phyloP scores from a whole-genome alignment of 2,797 vertebrate species.

The Euphonia xanthogaster region DNA sequence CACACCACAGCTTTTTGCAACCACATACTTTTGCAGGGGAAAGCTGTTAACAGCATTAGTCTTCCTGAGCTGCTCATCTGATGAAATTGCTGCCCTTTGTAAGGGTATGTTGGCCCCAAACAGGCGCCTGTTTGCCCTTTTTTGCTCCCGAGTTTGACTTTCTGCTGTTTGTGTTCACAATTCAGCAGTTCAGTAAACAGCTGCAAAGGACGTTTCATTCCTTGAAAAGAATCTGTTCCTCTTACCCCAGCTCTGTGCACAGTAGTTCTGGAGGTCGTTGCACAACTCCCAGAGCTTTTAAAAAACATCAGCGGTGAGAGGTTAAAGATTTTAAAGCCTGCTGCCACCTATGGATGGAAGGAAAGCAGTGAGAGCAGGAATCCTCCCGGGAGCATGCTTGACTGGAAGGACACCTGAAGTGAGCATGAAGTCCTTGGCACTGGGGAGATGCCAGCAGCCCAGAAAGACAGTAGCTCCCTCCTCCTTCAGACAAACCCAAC shows the following conservation, averaged over 20 bases:
- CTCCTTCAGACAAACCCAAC: neutral
- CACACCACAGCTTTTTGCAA: neutral
- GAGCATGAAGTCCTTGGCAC: rapidly evolving
- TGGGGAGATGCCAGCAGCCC: neutral
- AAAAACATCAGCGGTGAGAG: neutral
- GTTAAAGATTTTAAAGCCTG: constrained; percentile 32
- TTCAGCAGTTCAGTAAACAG: neutral
- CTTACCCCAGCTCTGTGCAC: neutral
- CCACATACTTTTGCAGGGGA: neutral
- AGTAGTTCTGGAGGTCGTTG: neutral
- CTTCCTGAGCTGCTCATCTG: neutral
- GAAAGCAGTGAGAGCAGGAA: constrained; percentile 6
- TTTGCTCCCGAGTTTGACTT: neutral
- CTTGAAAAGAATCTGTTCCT: neutral
- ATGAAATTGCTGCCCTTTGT: neutral
- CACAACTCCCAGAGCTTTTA: neutral
- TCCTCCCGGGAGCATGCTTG: neutral
- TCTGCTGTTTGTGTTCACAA: neutral
- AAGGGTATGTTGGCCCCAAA: neutral
- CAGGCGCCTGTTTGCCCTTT: neutral
- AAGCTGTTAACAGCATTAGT: neutral
- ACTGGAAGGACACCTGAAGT: neutral
- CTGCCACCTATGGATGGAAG: constrained; percentile 68
- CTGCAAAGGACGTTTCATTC: neutral
- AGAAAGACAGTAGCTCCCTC: neutral